phyloP scores from a whole-genome alignment of 2,113 vertebrate genomes.

The Myotis yumanensis region DNA sequence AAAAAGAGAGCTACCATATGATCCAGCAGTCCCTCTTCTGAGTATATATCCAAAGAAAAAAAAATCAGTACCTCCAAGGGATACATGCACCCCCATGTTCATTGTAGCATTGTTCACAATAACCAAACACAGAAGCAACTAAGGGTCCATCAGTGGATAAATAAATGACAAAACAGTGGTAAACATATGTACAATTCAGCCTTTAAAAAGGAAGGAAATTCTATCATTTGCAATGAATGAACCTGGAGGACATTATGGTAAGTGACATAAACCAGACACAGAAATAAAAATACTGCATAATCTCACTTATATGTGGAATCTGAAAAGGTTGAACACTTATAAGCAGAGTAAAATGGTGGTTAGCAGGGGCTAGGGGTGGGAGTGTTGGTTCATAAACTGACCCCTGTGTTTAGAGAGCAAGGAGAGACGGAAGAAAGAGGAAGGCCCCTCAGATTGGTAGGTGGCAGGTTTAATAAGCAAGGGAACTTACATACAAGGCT shows the following conservation, averaged over 20 bases:
- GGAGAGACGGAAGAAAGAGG: neutral
- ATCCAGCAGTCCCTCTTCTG: neutral
- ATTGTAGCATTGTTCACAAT: neutral
- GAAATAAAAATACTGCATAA: neutral
- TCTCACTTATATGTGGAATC: neutral
- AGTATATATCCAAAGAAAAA: neutral
- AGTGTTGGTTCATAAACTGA: neutral
- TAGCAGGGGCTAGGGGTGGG: rapidly evolving
- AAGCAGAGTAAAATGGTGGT: neutral
- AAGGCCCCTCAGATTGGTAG: neutral
- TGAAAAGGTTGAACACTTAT: neutral
- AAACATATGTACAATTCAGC: neutral
- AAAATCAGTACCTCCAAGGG: neutral
- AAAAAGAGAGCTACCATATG: neutral
- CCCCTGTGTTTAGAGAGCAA: neutral
- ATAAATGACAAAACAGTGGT: neutral
- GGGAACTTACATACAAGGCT: neutral
- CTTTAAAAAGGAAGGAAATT: neutral
- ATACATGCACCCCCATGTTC: neutral
- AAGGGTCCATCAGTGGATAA: neutral
- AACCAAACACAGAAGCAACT: neutral
- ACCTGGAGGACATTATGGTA: neutral
- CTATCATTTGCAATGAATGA: neutral
- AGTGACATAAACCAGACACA: neutral
- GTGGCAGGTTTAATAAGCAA: neutral